Evolutionary conservation across 2,888 invertebrate species (phyloP).

Genomic region (Blera fallax): DNA sequence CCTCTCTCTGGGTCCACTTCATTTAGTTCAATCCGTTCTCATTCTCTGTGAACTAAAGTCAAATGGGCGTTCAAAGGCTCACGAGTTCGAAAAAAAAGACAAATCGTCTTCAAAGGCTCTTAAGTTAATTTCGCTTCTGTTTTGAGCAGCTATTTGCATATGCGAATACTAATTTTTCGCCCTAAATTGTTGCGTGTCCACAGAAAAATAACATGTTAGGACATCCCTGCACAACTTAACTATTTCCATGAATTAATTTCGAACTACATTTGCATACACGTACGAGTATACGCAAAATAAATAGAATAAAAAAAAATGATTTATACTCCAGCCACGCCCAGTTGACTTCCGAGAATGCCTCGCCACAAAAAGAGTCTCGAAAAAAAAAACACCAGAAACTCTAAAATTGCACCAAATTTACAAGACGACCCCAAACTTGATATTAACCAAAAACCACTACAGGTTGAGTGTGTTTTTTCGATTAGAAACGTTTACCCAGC

Average conservation of each 20-base stretch:
- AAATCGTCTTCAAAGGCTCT: too few relatives aligned
- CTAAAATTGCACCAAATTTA: conserved; percentile 57
- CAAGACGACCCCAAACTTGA: conserved; percentile 14
- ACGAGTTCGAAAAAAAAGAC: too few relatives aligned
- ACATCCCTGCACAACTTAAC: background rate
- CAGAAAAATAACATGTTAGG: background rate
- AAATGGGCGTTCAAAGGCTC: too few relatives aligned
- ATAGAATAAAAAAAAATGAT: background rate
- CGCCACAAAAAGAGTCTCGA: conserved; percentile 24
- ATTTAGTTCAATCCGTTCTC: too few relatives aligned
- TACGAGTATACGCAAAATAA: conserved; percentile 50
- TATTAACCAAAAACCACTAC: conserved; percentile 15
- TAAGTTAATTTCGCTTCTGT: background rate
- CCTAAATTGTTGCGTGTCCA: background rate
- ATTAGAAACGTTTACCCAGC: conserved; percentile 61
- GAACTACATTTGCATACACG: conserved; percentile 59
- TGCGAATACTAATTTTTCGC: background rate
- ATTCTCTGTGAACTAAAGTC: too few relatives aligned
- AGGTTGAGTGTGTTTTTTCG: conserved; percentile 16
- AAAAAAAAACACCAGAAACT: conserved; percentile 29
- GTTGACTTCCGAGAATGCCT: conserved; percentile 40
- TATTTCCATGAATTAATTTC: conserved; percentile 51
- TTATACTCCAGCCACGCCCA: conserved; percentile 31
- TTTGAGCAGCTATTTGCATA: background rate
- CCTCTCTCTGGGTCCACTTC: too few relatives aligned